These are phyloP conservation scores for Hypanus sabinus DNA, from an alignment of 2,113 vertebrate genomes.

Conservation along the genomic window DNA sequence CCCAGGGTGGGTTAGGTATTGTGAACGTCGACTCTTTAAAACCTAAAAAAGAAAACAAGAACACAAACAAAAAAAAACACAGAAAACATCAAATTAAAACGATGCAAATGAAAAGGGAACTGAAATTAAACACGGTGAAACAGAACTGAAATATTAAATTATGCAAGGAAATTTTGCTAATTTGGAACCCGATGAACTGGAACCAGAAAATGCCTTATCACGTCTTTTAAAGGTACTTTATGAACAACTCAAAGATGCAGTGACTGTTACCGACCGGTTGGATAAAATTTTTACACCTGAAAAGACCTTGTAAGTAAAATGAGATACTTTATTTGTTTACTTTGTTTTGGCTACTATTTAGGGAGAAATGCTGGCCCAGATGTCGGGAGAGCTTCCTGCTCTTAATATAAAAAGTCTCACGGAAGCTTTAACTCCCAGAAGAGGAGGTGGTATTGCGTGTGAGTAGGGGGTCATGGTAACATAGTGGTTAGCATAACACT, in stretches of 20 bases:
- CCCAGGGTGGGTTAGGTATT: constrained; percentile 20
- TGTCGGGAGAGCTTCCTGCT: not conserved
- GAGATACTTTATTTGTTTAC: not conserved
- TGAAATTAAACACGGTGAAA: constrained; percentile 2
- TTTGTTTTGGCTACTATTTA: not conserved
- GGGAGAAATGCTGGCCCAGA: not conserved
- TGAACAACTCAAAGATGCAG: not conserved
- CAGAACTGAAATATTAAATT: constrained; percentile 21
- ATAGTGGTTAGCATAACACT: no score
- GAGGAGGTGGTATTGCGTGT: not conserved
- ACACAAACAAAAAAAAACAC: constrained; percentile 25
- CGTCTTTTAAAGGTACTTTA: no score
- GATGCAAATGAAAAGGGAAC: constrained; percentile 16
- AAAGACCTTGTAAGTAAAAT: not conserved
- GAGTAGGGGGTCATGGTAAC: not conserved
- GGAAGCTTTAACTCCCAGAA: not conserved
- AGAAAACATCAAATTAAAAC: constrained; percentile 35
- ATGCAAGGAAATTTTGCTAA: not conserved
- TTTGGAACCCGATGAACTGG: not conserved
- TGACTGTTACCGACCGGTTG: not conserved
- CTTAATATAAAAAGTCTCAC: not conserved
- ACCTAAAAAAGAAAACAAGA: constrained; percentile 33
- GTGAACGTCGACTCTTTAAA: constrained; percentile 3
- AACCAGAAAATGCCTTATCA: not conserved
- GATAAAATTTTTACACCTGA: not conserved